Base-by-base conservation (phyloP, 1,140 invertebrate genomes). In the Whitmania pigra region DNA sequence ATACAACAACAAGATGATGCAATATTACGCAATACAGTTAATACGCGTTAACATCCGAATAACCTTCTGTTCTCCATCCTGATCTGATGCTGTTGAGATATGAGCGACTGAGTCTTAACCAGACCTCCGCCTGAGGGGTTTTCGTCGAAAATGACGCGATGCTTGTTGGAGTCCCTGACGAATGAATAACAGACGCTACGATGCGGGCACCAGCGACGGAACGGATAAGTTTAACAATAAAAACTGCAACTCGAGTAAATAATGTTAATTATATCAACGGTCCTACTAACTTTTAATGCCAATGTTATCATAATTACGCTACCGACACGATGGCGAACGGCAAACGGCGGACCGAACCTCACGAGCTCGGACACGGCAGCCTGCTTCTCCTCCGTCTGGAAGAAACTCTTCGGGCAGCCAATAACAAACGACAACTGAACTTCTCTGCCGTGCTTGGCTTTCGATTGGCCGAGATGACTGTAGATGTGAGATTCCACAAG, bases 81-180 rank as follows among this genome's bases (percentile, higher is more conserved):
- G 31, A 82, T 77, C 72, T 82, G 80, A 69, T 81, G 81, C 74
- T 82, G 80, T 66, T 80, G 78, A 11, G 79, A 80, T 17, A 82
- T 75, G 22, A 82, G 75, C 15, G 80, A 81, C 74, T 79, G 79
- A 0, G 77, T 76, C 2, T 80, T 76, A 60, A 81, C 74, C 72
- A 80, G 80, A 15, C 76, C 77, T 9, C 79, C 80, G 57, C 13
- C 57, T 11, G 22, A 4, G 2, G 57, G 57, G 18, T 25, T 31
- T 13, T 80, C 81, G 72, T 78, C 78, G 20, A 77, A 77, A 67
- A 81, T 77, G 67, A 81, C 75, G 69, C 81, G 78, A 74, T 81
- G 79, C 49, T 79, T 78, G 36, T 79, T 81, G 7, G 81, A 82
- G 71, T 83, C 82, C 68, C 82, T 82, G 74, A 43, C 20, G 11